Evolutionary conservation across 2,888 invertebrate genomes (phyloP).

Genomic region (Ornithoptera alexandrae): DNA sequence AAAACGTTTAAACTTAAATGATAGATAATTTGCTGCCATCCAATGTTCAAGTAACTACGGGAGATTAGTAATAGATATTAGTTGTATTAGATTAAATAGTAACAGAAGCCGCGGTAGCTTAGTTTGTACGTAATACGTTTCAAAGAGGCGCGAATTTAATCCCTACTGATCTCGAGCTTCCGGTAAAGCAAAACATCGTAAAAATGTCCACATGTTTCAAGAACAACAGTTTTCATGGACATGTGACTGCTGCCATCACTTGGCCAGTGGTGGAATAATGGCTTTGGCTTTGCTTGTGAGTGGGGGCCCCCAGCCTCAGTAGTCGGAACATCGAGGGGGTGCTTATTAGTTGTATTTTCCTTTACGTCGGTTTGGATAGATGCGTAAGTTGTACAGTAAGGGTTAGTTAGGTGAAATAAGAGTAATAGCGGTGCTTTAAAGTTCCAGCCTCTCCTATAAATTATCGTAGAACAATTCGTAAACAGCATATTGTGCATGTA

Average conservation of each 20-base stretch:
- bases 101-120: neutral
- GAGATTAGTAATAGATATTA: constrained; percentile 12
- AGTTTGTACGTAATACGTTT: too few species aligned
- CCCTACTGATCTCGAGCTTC: too few species aligned
- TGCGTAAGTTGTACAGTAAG: constrained; percentile 71
- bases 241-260: too few species aligned
- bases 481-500: neutral
- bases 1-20: neutral
- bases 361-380: constrained; percentile 39
- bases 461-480: constrained; percentile 4
- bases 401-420: constrained; percentile 50
- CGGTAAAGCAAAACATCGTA: too few species aligned
- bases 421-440: constrained; percentile 48
- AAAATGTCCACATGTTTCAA: too few species aligned
- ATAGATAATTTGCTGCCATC: constrained; percentile 15
- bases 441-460: constrained; percentile 32
- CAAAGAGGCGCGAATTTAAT: too few species aligned
- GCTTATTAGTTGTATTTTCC: constrained; percentile 11
- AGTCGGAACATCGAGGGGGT: too few species aligned
- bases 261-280: too few species aligned
- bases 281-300: too few species aligned
- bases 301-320: too few species aligned
- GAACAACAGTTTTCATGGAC: too few species aligned
- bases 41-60: constrained; percentile 11
- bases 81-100: neutral